Percentiles rank a stretch among this genome's conserved stretches.
phyloP scores from a whole-genome alignment of 2,113 vertebrate species.

The Pholis gunnellus region DNA sequence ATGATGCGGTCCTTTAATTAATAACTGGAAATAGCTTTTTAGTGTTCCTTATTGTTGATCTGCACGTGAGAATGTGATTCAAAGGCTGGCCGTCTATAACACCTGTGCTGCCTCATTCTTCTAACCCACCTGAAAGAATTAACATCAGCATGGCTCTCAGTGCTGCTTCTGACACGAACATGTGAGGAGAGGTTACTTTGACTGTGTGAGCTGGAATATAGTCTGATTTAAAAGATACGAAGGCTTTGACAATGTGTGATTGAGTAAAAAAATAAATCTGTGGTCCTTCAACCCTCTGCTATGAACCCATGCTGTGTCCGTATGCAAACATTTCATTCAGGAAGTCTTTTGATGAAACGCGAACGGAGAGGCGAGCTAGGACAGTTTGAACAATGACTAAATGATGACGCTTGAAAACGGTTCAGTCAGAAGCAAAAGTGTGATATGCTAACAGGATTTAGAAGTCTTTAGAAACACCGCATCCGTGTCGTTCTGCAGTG shows the following conservation, averaged over 20 bases:
- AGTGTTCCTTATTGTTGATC: neutral
- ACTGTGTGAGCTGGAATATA: constrained; percentile 20
- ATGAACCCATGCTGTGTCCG: constrained; percentile 10
- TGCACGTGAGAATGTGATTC: neutral
- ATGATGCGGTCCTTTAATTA: neutral
- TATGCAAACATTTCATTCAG: constrained; percentile 35
- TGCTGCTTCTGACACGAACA: constrained; percentile 7
- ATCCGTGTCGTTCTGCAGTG: neutral
- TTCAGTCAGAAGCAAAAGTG: neutral
- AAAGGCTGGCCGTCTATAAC: neutral
- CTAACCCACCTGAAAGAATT: constrained; percentile 13
- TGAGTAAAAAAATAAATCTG: neutral
- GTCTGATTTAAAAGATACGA: constrained; percentile 16
- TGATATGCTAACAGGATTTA: constrained; percentile 9
- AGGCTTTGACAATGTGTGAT: neutral
- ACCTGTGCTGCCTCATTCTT: neutral
- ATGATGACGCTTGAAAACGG: neutral
- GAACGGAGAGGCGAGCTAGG: neutral
- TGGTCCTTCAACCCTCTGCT: neutral
- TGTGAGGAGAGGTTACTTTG: neutral
- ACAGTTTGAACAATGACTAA: neutral
- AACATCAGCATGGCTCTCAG: neutral
- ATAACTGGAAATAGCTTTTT: neutral
- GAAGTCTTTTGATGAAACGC: constrained; percentile 4
- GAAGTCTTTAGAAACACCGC: neutral